A percentile compares a stretch with the other conserved stretches of the same genome.
phyloP scores from a whole-genome alignment of 1,140 invertebrate genomes.

The Venustaconcha ellipsiformis region DNA sequence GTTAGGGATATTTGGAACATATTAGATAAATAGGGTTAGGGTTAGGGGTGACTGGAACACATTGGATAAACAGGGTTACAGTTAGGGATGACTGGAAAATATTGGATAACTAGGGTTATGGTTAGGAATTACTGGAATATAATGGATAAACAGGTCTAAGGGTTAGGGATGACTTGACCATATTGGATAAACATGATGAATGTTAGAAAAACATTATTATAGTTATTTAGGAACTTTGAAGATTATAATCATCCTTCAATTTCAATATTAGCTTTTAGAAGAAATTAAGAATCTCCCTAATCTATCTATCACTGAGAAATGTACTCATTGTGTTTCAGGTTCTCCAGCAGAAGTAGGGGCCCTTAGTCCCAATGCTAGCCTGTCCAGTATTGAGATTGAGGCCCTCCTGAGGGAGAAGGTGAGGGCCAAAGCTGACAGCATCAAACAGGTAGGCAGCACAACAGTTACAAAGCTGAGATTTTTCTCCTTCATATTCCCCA shows the following conservation, averaged over 20 bases:
- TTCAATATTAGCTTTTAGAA: background rate
- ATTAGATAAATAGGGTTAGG: too few species aligned
- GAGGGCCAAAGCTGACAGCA: conserved; percentile 51
- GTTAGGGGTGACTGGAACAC: too few species aligned
- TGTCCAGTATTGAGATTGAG: conserved; percentile 63
- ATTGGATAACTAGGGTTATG: background rate
- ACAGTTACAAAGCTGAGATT: background rate
- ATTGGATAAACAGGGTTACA: too few species aligned
- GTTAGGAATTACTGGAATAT: background rate
- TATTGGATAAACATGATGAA: background rate
- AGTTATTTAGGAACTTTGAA: background rate
- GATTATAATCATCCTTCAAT: background rate
- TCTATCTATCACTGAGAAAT: conserved; percentile 3
- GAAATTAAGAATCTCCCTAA: background rate
- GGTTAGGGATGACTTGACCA: too few species aligned
- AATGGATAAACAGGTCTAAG: background rate
- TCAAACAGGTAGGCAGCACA: conserved; percentile 52
- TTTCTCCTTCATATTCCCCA: background rate
- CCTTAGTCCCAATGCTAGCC: conserved; percentile 36
- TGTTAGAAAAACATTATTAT: background rate
- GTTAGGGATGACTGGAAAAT: background rate
- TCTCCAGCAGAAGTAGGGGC: conserved; percentile 24
- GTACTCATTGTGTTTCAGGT: conserved; percentile 15
- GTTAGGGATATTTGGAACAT: too few species aligned
- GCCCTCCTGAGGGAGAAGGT: conserved; percentile 59